These are phyloP conservation scores for Sphaeramia orbicularis DNA, from an alignment of 2,797 vertebrate species.

Conservation along the genomic window DNA sequence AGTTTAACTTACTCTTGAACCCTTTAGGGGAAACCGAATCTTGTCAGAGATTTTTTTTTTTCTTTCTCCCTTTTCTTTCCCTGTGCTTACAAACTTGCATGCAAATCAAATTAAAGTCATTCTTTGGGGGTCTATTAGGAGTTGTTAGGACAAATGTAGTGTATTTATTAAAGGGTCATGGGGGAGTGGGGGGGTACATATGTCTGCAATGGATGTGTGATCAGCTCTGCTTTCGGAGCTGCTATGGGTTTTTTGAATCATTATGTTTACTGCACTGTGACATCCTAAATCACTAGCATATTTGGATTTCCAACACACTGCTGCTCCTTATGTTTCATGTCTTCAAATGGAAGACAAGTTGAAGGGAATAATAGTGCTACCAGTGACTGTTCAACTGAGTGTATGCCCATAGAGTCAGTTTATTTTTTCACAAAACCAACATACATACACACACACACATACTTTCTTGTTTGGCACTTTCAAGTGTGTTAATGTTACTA, in stretches of 20 bases:
- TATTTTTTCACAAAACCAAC: conserved; percentile 9
- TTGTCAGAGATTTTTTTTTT: conserved; percentile 47
- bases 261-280: conserved; percentile 66
- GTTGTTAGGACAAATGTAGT: conserved; percentile 49
- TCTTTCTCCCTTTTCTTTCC: conserved; percentile 30
- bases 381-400: conserved; percentile 25
- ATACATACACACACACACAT: not conserved
- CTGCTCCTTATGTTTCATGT: conserved; percentile 30
- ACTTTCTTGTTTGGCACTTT: not conserved
- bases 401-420: conserved; percentile 37
- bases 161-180: conserved; percentile 49
- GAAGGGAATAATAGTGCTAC: conserved; percentile 36
- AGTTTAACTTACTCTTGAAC: conserved; percentile 68
- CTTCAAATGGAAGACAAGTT: conserved; percentile 48
- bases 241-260: conserved; percentile 53
- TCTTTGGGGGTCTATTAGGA: conserved; percentile 50
- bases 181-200: conserved; percentile 5
- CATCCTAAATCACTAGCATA: conserved; percentile 65
- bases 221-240: conserved; percentile 30
- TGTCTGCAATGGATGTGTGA: conserved; percentile 31
- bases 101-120: conserved; percentile 55
- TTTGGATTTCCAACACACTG: conserved; percentile 48
- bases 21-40: conserved; percentile 62
- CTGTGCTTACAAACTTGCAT: conserved; percentile 35
- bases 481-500: conserved; percentile 22